Evolutionary conservation across 1,140 invertebrate genomes (phyloP).

Genomic region (Rhynchophorus ferrugineus): DNA sequence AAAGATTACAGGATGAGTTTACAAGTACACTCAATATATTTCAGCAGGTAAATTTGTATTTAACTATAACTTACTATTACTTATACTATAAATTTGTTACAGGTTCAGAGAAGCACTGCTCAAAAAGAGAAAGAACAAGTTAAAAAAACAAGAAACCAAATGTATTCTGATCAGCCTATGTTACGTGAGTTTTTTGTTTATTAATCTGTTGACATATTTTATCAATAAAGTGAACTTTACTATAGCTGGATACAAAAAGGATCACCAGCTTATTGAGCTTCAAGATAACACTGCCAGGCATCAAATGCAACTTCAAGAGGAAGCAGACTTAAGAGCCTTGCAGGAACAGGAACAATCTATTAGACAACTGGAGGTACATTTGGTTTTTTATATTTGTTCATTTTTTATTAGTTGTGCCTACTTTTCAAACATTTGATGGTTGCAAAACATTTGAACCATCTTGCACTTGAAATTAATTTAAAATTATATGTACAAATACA

Average conservation of each 20-base stretch:
- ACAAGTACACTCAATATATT: slow-evolving; percentile 86
- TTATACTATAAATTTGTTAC: neutral
- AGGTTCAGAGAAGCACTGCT: slow-evolving; percentile 68
- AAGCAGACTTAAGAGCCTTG: slow-evolving; percentile 74
- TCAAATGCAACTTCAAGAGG: slow-evolving; percentile 73
- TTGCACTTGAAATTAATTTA: no score
- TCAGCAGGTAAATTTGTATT: slow-evolving; percentile 45
- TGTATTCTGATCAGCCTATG: slow-evolving; percentile 30
- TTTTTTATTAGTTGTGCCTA: slow-evolving; percentile 1
- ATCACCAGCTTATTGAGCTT: slow-evolving; percentile 58
- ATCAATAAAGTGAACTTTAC: slow-evolving; percentile 6
- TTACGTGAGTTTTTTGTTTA: slow-evolving; percentile 22
- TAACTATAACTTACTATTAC: neutral
- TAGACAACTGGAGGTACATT: slow-evolving; percentile 76
- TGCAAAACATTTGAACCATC: no score
- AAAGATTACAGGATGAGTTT: slow-evolving; percentile 90
- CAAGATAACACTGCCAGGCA: slow-evolving; percentile 50
- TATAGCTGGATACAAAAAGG: slow-evolving; percentile 43
- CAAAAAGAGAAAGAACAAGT: slow-evolving; percentile 79
- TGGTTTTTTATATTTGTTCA: neutral
- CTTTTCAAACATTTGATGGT: no score
- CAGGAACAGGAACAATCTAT: slow-evolving; percentile 88
- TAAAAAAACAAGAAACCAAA: slow-evolving; percentile 53
- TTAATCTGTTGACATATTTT: slow-evolving; percentile 2
- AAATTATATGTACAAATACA: no score